These are phyloP conservation scores for Ecliptopera silaceata DNA, from an alignment of 2,888 invertebrate genomes.

Conservation along the genomic window DNA sequence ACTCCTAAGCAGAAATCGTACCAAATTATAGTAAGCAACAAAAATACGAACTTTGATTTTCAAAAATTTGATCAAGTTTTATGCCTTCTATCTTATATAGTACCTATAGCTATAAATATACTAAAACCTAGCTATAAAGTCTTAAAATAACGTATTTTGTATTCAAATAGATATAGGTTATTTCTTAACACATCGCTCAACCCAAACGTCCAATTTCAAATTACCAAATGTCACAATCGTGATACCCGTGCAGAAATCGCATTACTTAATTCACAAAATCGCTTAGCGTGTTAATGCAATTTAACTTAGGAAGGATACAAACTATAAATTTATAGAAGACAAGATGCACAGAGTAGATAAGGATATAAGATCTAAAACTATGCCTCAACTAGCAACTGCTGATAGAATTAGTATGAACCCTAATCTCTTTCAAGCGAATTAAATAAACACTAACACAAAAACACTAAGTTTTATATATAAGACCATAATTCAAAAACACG, in stretches of 20 bases:
- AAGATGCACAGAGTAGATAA: slow-evolving; percentile 3
- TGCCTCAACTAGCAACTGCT: background rate
- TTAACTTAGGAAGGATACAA: slow-evolving; percentile 17
- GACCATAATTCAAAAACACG: too few species aligned
- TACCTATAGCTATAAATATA: too few species aligned
- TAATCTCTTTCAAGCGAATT: too few species aligned
- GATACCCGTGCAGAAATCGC: slow-evolving; percentile 27
- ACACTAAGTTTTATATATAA: too few species aligned
- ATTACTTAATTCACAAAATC: slow-evolving; percentile 22
- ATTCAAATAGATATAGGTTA: background rate
- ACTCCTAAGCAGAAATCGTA: background rate
- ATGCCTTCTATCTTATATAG: too few species aligned
- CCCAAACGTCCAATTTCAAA: slow-evolving; percentile 10
- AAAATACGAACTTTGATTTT: background rate
- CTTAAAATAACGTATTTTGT: background rate
- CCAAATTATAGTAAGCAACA: background rate
- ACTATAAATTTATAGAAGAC: slow-evolving; percentile 11
- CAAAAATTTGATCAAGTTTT: too few species aligned
- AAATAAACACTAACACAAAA: too few species aligned
- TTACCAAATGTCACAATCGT: slow-evolving; percentile 36
- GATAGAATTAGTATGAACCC: background rate
- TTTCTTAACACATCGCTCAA: slow-evolving; percentile 8
- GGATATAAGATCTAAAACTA: background rate
- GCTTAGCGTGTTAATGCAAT: slow-evolving; percentile 21
- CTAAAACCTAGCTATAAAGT: too few species aligned